phyloP scores from a whole-genome alignment of 2,113 vertebrate genomes.

The Notechis scutatus region DNA sequence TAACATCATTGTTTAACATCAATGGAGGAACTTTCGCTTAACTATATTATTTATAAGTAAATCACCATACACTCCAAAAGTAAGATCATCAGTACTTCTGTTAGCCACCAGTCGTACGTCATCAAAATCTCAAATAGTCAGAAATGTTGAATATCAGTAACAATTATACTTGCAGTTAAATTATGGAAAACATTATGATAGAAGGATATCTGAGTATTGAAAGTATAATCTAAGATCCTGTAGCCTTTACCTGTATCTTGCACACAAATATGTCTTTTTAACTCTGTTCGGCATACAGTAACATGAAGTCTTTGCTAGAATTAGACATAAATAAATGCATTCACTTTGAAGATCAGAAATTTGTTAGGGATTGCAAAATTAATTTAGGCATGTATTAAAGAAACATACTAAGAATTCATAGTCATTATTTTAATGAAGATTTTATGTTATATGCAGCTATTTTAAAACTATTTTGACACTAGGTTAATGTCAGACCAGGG shows the following conservation, averaged over 20 bases:
- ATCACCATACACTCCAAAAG: slow-evolving; percentile 6
- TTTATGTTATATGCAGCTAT: not conserved
- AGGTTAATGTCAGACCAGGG: too few species aligned
- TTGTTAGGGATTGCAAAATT: not conserved
- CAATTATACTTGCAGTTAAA: slow-evolving; percentile 20
- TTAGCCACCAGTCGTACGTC: not conserved
- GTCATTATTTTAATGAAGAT: not conserved
- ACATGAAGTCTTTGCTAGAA: not conserved
- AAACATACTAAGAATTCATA: not conserved
- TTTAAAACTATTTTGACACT: not conserved
- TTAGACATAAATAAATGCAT: not conserved
- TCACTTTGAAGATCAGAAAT: not conserved
- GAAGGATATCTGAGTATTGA: not conserved
- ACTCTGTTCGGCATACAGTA: not conserved
- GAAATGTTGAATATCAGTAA: slow-evolving; percentile 33
- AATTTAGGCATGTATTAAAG: not conserved
- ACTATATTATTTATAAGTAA: slow-evolving; percentile 30
- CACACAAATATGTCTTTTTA: not conserved
- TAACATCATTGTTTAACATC: not conserved
- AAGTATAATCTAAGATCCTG: not conserved
- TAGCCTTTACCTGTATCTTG: not conserved
- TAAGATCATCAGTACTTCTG: slow-evolving; percentile 46
- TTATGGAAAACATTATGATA: not conserved
- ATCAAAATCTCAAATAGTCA: slow-evolving; percentile 30
- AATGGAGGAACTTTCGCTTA: not conserved